Base-by-base conservation (phyloP, 2,797 vertebrate genomes). In the Diglossa cyanea region DNA sequence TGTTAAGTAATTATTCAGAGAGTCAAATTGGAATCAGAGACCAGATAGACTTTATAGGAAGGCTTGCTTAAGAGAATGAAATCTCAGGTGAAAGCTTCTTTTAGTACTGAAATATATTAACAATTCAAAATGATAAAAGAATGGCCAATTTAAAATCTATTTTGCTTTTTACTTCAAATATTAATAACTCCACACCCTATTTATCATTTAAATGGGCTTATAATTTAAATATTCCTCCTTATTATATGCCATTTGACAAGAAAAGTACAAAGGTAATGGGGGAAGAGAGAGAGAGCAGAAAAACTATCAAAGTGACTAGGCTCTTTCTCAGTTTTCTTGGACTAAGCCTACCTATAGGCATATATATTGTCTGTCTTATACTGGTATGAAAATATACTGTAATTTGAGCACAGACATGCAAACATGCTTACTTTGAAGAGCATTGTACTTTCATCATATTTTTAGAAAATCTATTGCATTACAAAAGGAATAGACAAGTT, bases 381-480 rank as follows among this genome's bases (percentile, higher is more conserved):
- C 11, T 20, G 25, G 30, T 72, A 92, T 73, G 73, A 93, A 94
- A 95, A 94, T 47, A 84, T 3, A 57, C 24, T 74, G 72, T 60
- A 83, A 90, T 77, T 91, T 73, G 42, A 91, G 73, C 72, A 53
- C 24, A 53, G 58, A 62, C 79, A 94, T 48, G 82, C 79, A 95
- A 90, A 94, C 40, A 30, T 57, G 61, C 28, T 95, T 60, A 77
- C 85, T 90, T 90, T 93, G 82, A 95, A 90, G 72, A 88, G 68
- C 31, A 76, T 0, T 33, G 10, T 53, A 83, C 90, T 91, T 94
- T 74, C 61, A 85, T 91, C 54, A 17, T 65, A 83, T 77, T 93
- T 93, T 83, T 61, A 86, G 31, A 86, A 88, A 94, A 80, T 42
- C 8, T 61, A 88, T 77, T 31, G 42, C 42, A 67, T 77, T 90